Evolutionary conservation across 2,797 vertebrate genomes (phyloP), one percentile per base, ranked within the genome.

Genomic region (Myiotriccus ornatus): DNA sequence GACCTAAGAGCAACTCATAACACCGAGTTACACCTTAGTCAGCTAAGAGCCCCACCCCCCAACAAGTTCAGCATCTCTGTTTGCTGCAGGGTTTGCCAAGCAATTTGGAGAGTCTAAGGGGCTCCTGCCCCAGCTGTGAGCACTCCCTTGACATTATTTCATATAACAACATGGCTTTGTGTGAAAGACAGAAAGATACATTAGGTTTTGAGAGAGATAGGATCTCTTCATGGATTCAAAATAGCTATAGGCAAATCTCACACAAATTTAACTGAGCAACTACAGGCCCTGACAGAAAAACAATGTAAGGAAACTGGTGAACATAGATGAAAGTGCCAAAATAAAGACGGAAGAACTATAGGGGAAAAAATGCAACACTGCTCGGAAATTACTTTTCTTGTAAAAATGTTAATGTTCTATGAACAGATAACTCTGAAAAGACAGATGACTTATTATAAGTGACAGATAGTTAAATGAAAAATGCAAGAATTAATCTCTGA

Each of bases 221-320:
- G 56, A 90, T 81, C 28, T 82, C 53, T 84, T 80, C 5, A 39
- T n/a, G n/a, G 57, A 84, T 52, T 94, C 35, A 56, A 82, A 95
- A 87, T 10, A 89, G 37, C 55, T 85, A 87, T 19, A 69, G 71
- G 81, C 50, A 87, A 75, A 80, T 47, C 62, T 94, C 6, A 11
- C 46, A 75, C 57, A 85, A 87, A 90, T 90, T 75, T 81, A 95
- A 95, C 19, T 82, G 93, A 91, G 81, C 53, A 94, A 94, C 6
- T 94, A 79, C 95, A 96, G 91, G 39, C 87, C 80, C 49, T 82
- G 79, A 88, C 78, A 87, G 65, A 70, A 88, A 90, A 92, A 97
- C 95, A 97, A 94, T 96, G 59, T 78, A 81, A 95, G 97, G 95
- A 97, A 97, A 96, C 77, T 41, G 56, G 91, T 75, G 89, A 86